phyloP scores from a whole-genome alignment of 1,140 invertebrate species.

The Drosophila obscura region DNA sequence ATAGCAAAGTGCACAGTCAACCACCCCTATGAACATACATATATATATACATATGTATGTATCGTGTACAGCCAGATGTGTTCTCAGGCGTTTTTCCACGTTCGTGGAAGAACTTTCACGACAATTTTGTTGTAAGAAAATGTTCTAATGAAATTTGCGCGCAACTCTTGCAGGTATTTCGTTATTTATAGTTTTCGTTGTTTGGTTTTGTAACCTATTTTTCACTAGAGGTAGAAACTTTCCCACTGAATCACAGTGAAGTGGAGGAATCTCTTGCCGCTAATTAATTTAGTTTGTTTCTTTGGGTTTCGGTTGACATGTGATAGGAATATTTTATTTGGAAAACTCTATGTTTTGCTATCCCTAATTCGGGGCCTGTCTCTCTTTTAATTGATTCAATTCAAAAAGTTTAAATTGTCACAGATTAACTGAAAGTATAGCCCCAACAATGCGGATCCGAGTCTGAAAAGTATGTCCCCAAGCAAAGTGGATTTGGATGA shows the following conservation, averaged over 20 bases:
- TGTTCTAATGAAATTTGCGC: constrained; percentile 39
- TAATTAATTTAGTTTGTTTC: constrained; percentile 55
- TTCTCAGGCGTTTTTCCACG: constrained; percentile 8
- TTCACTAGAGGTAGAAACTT: constrained; percentile 42
- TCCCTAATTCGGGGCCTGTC: neutral
- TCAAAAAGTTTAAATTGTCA: constrained; percentile 42
- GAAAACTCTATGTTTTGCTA: neutral
- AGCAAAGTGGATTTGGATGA: constrained; percentile 17
- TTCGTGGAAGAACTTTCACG: constrained; percentile 18
- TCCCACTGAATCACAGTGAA: constrained; percentile 13
- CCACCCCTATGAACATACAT: neutral
- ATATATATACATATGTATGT: neutral
- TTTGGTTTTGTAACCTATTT: constrained; percentile 25
- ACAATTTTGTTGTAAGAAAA: constrained; percentile 42
- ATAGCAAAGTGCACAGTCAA: constrained; percentile 6
- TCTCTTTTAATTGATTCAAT: constrained; percentile 27
- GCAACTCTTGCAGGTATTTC: constrained; percentile 27
- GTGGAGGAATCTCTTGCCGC: constrained; percentile 28
- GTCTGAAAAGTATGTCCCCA: constrained; percentile 1
- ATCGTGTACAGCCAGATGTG: neutral
- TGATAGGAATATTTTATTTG: neutral
- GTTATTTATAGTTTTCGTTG: constrained; percentile 43
- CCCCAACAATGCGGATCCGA: neutral
- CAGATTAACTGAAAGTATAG: constrained; percentile 23
- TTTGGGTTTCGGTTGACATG: neutral